Evolutionary conservation across 2,888 invertebrate species (phyloP).

Genomic region (Rhaphigaster nebulosa): DNA sequence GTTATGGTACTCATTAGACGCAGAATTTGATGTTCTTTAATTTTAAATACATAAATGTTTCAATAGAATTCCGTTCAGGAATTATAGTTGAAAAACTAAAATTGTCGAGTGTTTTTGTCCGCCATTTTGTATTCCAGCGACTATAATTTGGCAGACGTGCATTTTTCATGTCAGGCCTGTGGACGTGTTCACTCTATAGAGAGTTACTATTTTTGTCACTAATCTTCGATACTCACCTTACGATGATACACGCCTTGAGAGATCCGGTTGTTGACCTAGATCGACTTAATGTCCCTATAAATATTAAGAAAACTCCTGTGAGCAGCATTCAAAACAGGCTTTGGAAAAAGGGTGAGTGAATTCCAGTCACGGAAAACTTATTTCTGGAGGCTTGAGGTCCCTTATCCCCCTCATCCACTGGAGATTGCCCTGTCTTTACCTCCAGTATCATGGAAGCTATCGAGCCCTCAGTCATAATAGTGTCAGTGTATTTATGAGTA

Average conservation of each 20-base stretch:
- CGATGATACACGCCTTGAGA: not conserved
- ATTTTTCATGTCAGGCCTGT: too few species aligned
- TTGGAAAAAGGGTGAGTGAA: not conserved
- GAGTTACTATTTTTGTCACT: too few species aligned
- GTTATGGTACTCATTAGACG: too few species aligned
- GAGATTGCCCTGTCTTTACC: constrained; percentile 26
- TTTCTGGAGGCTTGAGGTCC: constrained; percentile 6
- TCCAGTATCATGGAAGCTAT: not conserved
- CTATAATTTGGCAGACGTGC: too few species aligned
- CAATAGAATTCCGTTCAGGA: too few species aligned
- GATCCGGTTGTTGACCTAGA: not conserved
- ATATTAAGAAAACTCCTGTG: constrained; percentile 5
- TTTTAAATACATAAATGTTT: too few species aligned
- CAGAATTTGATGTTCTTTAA: too few species aligned
- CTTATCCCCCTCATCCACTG: constrained; percentile 16
- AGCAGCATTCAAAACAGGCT: not conserved
- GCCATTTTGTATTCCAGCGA: too few species aligned
- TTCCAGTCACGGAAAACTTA: constrained; percentile 35
- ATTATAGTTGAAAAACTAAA: too few species aligned
- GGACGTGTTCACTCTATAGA: too few species aligned
- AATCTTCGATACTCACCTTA: not conserved
- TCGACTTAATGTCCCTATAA: not conserved
- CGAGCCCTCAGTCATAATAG: not conserved
- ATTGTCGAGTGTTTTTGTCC: too few species aligned
- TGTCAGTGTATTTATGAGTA: constrained; percentile 9